Evolutionary conservation across 2,888 invertebrate genomes (phyloP).

Genomic region (Apotomis betuletana): DNA sequence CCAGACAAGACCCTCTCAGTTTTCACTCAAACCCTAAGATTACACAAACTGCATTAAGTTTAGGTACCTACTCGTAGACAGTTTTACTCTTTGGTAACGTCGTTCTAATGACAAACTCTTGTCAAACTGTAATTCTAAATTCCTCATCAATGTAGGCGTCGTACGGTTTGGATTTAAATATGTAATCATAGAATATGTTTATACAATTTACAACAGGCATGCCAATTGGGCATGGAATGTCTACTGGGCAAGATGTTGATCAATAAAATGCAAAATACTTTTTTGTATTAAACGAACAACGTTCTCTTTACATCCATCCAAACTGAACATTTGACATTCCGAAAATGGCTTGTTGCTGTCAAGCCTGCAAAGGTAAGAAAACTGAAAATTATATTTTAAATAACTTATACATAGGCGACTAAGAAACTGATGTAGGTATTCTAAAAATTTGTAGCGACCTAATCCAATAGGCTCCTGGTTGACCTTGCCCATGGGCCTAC

Average conservation of each 20-base stretch:
- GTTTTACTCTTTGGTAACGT: too few relatives aligned
- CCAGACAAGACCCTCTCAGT: too few relatives aligned
- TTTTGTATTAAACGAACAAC: not conserved
- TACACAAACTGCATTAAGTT: too few relatives aligned
- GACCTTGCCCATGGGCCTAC: too few relatives aligned
- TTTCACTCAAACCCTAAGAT: too few relatives aligned
- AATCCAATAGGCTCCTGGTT: too few relatives aligned
- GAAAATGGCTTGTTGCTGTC: slow-evolving; percentile 70
- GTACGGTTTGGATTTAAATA: not conserved
- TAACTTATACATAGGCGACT: too few relatives aligned
- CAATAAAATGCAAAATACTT: slow-evolving; percentile 6
- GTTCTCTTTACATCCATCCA: not conserved
- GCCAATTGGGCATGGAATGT: not conserved
- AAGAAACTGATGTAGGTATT: too few relatives aligned
- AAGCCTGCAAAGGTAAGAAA: slow-evolving; percentile 58
- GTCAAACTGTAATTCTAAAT: not conserved
- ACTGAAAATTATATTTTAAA: slow-evolving; percentile 23
- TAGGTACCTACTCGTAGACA: too few relatives aligned
- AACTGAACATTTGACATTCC: slow-evolving; percentile 33
- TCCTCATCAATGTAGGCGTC: not conserved
- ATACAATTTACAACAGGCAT: not conserved
- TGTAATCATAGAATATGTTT: not conserved
- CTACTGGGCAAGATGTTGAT: not conserved
- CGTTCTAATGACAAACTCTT: slow-evolving; percentile 26
- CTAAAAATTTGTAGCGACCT: too few relatives aligned